These are phyloP conservation scores for Chloroclysta siterata DNA, from an alignment of 2,888 invertebrate species.

Conservation along the genomic window DNA sequence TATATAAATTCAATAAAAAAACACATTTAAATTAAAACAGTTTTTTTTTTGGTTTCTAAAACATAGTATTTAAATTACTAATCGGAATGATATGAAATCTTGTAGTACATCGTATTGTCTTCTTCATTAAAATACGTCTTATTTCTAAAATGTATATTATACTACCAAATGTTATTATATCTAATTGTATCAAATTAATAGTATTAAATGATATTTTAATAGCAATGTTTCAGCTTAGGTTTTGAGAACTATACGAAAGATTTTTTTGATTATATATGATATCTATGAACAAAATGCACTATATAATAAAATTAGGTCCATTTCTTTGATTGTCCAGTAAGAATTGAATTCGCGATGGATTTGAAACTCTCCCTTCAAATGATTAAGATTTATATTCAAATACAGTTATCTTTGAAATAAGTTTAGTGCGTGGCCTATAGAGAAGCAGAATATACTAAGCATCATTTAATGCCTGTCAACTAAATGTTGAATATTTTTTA, in stretches of 20 bases:
- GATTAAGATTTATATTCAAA: slow-evolving; percentile 12
- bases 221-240: no score
- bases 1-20: not conserved
- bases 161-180: slow-evolving; percentile 30
- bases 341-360: slow-evolving; percentile 3
- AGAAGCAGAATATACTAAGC: not conserved
- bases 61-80: slow-evolving; percentile 22
- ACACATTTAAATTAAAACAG: not conserved
- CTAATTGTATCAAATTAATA: not conserved
- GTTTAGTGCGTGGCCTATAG: not conserved
- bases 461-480: not conserved
- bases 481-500: no score
- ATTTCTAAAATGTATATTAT: slow-evolving; percentile 58
- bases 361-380: slow-evolving; percentile 10
- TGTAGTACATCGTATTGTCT: slow-evolving; percentile 80
- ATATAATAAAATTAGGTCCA: slow-evolving; percentile 2
- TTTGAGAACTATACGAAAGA: no score
- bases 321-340: slow-evolving; percentile 28
- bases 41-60: not conserved
- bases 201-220: not conserved
- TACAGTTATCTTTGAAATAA: not conserved
- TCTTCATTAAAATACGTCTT: slow-evolving; percentile 70
- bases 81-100: slow-evolving; percentile 71
- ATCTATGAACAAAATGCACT: not conserved
- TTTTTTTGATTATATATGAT: not conserved